A percentile compares a stretch with the other conserved stretches of the same genome.
Conservation (phyloP, 2,113 vertebrate genomes). For the Seriola dumerili region DNA sequence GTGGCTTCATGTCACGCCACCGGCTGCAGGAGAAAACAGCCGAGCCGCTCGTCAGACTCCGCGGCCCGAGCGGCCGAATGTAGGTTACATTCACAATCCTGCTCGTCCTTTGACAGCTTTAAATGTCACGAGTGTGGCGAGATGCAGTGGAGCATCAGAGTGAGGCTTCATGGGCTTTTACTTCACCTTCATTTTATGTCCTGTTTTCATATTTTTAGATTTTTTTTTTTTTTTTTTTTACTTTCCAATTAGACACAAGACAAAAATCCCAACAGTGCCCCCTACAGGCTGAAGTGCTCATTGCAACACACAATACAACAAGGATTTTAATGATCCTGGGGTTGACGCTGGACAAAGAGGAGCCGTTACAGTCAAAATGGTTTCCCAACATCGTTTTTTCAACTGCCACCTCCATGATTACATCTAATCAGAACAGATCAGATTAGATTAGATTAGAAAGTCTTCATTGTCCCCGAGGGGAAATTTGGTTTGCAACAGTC, state of each 20-base stretch:
- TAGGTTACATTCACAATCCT: constrained; percentile 31
- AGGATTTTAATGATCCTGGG: neutral
- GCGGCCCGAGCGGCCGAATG: constrained; percentile 33
- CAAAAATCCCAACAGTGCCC: neutral
- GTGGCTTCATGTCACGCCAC: constrained; percentile 18
- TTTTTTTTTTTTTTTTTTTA: neutral
- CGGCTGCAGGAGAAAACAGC: constrained; percentile 29
- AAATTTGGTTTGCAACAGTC: no score
- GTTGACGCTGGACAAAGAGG: no score
- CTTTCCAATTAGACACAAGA: neutral
- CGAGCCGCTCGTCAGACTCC: constrained; percentile 36
- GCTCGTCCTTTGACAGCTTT: constrained; percentile 32
- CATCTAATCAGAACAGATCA: no score
- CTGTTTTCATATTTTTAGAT: neutral
- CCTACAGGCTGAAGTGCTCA: neutral
- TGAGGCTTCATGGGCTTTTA: neutral
- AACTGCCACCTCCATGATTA: no score
- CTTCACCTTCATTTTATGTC: neutral
- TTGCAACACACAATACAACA: neutral
- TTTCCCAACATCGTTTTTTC: no score
- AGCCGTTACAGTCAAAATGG: no score
- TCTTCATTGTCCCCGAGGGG: no score
- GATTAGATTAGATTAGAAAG: no score
- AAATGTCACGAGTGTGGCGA: constrained; percentile 11
- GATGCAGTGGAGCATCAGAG: neutral